These are phyloP conservation scores for Chrosomus eos DNA, from an alignment of 2,797 vertebrate genomes.

Conservation along the genomic window DNA sequence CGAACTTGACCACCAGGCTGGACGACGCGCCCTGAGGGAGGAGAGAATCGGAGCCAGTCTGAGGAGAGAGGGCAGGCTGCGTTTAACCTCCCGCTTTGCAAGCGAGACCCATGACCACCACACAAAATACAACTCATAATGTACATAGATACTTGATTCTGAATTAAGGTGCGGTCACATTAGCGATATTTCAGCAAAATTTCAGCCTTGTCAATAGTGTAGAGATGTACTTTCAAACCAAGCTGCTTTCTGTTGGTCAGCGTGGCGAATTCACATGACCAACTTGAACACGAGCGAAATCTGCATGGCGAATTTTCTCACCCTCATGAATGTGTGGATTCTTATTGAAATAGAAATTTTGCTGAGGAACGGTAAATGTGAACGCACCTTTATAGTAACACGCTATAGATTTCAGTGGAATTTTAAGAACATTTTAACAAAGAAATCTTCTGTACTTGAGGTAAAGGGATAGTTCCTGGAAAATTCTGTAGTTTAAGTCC, in stretches of 20 bases:
- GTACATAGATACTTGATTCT: constrained; percentile 58
- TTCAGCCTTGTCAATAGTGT: not conserved
- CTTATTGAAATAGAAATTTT: not conserved
- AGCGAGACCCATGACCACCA: constrained; percentile 21
- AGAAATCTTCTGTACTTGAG: not conserved
- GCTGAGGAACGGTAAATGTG: not conserved
- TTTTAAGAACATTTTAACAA: not conserved
- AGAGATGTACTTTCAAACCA: not conserved
- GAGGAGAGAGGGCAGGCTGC: constrained; percentile 58
- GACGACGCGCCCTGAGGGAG: constrained; percentile 92
- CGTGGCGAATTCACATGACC: not conserved
- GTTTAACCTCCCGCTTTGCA: constrained; percentile 61
- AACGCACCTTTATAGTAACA: not conserved
- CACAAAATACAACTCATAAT: constrained; percentile 47
- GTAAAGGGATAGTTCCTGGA: not conserved
- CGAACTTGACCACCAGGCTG: constrained; percentile 99
- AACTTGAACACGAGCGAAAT: not conserved
- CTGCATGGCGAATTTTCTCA: not conserved
- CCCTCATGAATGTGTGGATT: not conserved
- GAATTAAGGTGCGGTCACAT: not conserved
- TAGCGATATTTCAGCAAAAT: not conserved
- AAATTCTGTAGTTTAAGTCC: not conserved
- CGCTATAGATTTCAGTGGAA: not conserved
- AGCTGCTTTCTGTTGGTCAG: not conserved
- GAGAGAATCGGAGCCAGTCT: constrained; percentile 61